phyloP scores from a whole-genome alignment of 1,140 invertebrate species.

The Platorchestia sp. region DNA sequence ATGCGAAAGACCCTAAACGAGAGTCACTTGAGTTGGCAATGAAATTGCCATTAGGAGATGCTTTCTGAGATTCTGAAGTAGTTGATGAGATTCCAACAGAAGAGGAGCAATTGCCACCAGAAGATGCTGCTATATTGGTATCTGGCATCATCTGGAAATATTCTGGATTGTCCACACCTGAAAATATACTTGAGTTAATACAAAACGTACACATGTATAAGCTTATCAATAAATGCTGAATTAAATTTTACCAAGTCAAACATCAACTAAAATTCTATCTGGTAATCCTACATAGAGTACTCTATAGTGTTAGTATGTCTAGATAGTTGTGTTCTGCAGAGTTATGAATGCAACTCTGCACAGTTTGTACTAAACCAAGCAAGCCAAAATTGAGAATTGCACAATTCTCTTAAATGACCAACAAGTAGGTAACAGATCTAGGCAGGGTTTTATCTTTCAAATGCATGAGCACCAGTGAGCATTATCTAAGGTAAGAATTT shows the following conservation, averaged over 20 bases:
- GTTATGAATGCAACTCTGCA: neutral
- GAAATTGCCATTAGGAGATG: slow-evolving; percentile 19
- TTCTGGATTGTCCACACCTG: slow-evolving; percentile 50
- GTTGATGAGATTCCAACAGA: neutral
- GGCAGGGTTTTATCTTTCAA: too few species aligned
- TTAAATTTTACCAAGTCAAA: neutral
- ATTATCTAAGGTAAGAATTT: too few species aligned
- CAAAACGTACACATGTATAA: neutral
- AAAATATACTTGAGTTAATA: neutral
- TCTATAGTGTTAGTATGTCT: neutral
- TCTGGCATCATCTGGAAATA: slow-evolving; percentile 45
- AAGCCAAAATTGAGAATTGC: too few species aligned
- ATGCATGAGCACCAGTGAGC: too few species aligned
- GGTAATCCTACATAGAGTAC: neutral
- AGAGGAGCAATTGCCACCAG: neutral
- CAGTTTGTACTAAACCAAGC: neutral
- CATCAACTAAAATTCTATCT: too few species aligned
- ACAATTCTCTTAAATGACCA: too few species aligned
- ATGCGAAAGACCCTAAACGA: neutral
- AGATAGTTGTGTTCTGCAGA: neutral
- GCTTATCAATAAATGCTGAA: neutral
- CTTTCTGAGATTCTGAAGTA: slow-evolving; percentile 39
- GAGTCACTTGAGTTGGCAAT: neutral
- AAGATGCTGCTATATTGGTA: neutral
- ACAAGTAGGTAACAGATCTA: too few species aligned